phyloP scores from a whole-genome alignment of 2,797 vertebrate genomes.

The Fundulus diaphanus region DNA sequence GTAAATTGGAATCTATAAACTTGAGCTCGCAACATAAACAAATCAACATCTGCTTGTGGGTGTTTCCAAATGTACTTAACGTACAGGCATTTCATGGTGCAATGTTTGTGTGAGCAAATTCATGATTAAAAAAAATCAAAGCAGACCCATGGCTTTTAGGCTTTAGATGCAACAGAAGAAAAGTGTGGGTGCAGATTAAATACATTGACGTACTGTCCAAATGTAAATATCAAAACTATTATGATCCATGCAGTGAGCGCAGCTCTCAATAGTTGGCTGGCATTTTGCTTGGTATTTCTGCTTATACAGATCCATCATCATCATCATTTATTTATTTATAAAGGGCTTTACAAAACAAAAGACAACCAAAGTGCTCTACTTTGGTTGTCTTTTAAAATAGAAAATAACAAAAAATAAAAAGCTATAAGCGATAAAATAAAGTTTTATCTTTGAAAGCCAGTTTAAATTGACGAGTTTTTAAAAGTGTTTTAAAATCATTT shows the following conservation, averaged over 20 bases:
- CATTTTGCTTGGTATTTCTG: not conserved
- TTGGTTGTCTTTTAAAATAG: too few species aligned
- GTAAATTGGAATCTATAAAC: not conserved
- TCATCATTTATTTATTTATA: too few species aligned
- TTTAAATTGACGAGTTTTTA: too few species aligned
- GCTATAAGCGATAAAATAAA: too few species aligned
- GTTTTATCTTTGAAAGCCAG: too few species aligned
- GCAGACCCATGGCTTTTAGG: not conserved
- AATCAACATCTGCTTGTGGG: not conserved
- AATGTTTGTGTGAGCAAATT: not conserved
- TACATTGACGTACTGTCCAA: not conserved
- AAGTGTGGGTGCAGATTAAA: not conserved
- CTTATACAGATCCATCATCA: too few species aligned
- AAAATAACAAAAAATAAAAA: too few species aligned
- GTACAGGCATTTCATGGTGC: not conserved
- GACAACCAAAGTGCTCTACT: too few species aligned
- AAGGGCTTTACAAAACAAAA: too few species aligned
- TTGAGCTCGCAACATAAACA: not conserved
- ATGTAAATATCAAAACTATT: not conserved
- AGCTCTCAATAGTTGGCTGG: not conserved
- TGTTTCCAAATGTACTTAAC: not conserved
- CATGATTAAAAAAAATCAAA: not conserved
- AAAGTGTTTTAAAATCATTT: too few species aligned
- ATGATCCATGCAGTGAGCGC: not conserved
- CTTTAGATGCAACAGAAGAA: not conserved